Conservation (phyloP, 2,797 vertebrate genomes). For the Danio tinwini region DNA sequence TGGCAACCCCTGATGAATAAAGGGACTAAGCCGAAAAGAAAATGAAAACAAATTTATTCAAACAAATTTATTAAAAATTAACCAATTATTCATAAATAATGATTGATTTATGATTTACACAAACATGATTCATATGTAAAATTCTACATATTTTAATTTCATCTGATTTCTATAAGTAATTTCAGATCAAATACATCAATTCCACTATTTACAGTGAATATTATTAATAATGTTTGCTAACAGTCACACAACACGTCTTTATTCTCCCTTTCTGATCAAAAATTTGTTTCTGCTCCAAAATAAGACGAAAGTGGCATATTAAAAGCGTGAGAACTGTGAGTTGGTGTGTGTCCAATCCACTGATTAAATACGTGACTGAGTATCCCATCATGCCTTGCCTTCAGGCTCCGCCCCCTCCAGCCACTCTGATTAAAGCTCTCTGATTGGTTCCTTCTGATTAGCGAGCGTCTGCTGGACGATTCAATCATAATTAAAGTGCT, state of each 20-base stretch:
- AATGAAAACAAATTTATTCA: too few species aligned
- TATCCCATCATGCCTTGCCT: not conserved
- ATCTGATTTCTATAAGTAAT: not conserved
- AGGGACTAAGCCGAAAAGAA: too few species aligned
- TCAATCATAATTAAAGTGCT: constrained; percentile 58
- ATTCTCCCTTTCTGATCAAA: not conserved
- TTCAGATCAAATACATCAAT: not conserved
- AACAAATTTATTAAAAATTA: too few species aligned
- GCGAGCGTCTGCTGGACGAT: constrained; percentile 55
- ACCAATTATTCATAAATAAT: too few species aligned
- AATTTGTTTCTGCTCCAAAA: not conserved
- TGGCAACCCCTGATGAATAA: too few species aligned
- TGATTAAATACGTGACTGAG: constrained; percentile 81
- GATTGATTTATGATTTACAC: too few species aligned
- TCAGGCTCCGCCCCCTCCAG: not conserved
- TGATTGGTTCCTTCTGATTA: constrained; percentile 49
- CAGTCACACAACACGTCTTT: not conserved
- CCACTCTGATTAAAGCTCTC: constrained; percentile 55
- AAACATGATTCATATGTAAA: too few species aligned
- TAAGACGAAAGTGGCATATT: constrained; percentile 11
- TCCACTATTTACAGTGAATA: not conserved
- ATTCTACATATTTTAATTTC: too few species aligned
- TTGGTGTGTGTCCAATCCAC: constrained; percentile 72
- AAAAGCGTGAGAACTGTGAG: too few species aligned
- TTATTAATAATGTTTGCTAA: not conserved